Evolutionary conservation across 2,888 invertebrate genomes (phyloP), one percentile per base, ranked within the genome.

Genomic region (Harpalus rufipes): DNA sequence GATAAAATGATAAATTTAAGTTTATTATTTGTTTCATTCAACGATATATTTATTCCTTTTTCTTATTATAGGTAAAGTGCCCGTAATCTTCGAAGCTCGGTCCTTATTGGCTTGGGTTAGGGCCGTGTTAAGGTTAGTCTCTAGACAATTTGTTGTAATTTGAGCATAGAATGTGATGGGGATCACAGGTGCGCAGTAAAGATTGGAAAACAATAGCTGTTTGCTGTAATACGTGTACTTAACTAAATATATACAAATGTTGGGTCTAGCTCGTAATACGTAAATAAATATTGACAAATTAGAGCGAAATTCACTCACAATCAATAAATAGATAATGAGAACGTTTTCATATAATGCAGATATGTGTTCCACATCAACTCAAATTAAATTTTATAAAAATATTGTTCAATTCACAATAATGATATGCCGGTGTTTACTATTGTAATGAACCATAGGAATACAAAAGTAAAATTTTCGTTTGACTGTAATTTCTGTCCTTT

Each of bases 271-370:
- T 32, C 32, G 32, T 51, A 51, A 51, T 51, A 51, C 10, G 44
- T 51, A 51, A 51, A 51, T 51, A 51, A 51, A 51, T 51, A 51
- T 51, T 51, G 44, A 51, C 44, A 10, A 51, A 51, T 51, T 51
- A 51, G 10, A 12, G 12, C 32, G 32, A 6, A 32, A 32, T 32
- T 32, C 32, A 32, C 32, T 32, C 32, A 1, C 32, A 32, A 32
- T 32, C 32, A 32, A 5, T 32, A 32, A 32, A 32, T 32, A 32
- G 32, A 32, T 32, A 32, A 32, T 32, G 32, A 32, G 3, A 5
- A 32, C 32, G 32, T 32, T 32, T 3, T 5, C 1, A 32, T 32
- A 5, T 32, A 32, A 32, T 5, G 6, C 32, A 1, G 32, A 32
- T 32, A 32, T 0, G 32, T 32, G 32, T 32, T 21, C 3, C 21